These are phyloP conservation scores for Drosophila dunni DNA, from an alignment of 1,140 invertebrate genomes.

Conservation along the genomic window DNA sequence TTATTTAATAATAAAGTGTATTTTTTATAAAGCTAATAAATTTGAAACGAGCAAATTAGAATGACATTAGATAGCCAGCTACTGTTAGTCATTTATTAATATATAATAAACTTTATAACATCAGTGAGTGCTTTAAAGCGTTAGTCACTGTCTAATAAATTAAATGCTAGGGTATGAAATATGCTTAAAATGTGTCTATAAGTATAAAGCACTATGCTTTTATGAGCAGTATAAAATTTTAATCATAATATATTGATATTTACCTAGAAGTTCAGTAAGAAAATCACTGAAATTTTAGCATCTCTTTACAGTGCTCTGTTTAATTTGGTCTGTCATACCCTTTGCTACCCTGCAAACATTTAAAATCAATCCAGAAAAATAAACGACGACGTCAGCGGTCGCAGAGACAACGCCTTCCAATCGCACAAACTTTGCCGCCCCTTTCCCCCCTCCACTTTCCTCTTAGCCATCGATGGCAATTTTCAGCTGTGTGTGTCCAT, in stretches of 20 bases:
- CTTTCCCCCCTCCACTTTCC: neutral
- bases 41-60: no score
- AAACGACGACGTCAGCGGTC: slow-evolving; percentile 46
- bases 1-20: no score
- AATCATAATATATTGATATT: no score
- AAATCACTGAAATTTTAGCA: no score
- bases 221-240: neutral
- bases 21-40: no score
- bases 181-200: slow-evolving; percentile 1
- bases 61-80: no score
- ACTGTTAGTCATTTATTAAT: no score
- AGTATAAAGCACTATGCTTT: neutral
- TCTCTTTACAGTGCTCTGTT: neutral
- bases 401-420: slow-evolving; percentile 31
- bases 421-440: slow-evolving; percentile 15
- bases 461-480: neutral
- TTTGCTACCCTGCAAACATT: slow-evolving; percentile 3
- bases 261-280: no score
- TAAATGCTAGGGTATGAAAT: slow-evolving; percentile 4
- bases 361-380: slow-evolving; percentile 41
- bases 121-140: neutral
- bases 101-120: neutral
- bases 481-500: slow-evolving; percentile 32
- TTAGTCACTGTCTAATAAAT: slow-evolving; percentile 1
- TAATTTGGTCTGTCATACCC: neutral